Evolutionary conservation across 2,113 vertebrate species (phyloP).

Genomic region (Todiramphus chloris): DNA sequence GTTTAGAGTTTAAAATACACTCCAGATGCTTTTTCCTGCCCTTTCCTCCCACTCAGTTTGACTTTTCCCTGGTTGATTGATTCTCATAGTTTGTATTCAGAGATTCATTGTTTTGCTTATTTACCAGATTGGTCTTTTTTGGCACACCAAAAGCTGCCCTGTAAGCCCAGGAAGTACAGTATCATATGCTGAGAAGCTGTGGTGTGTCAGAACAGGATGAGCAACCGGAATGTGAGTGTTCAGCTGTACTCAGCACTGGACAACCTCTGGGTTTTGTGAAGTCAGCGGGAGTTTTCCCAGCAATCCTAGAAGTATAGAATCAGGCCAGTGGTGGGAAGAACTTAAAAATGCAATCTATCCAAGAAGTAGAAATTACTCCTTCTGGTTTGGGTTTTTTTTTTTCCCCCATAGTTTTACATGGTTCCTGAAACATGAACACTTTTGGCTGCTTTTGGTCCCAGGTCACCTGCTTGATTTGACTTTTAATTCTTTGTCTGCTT

Average conservation of each 20-base stretch:
- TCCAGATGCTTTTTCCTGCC: constrained; percentile 44
- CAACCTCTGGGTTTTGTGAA: not conserved
- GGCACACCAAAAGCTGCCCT: not conserved
- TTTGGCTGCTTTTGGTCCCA: not conserved
- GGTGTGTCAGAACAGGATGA: not conserved
- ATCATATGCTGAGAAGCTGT: not conserved
- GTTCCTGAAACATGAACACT: not conserved
- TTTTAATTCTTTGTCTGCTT: not conserved
- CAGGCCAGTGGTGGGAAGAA: not conserved
- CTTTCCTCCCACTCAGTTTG: constrained; percentile 22
- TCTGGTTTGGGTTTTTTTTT: not conserved
- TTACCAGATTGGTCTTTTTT: not conserved
- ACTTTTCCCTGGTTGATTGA: not conserved
- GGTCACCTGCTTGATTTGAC: not conserved
- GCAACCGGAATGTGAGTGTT: not conserved
- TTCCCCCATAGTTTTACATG: not conserved
- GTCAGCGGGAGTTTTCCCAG: not conserved
- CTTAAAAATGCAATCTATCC: not conserved
- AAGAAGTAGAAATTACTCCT: not conserved
- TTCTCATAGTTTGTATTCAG: not conserved
- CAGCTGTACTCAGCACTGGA: not conserved
- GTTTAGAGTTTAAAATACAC: not conserved
- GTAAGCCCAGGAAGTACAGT: not conserved
- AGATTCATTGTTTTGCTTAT: not conserved
- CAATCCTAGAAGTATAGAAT: not conserved